Evolutionary conservation across 2,888 invertebrate species (phyloP).

Genomic region (Pyrrhia umbra): DNA sequence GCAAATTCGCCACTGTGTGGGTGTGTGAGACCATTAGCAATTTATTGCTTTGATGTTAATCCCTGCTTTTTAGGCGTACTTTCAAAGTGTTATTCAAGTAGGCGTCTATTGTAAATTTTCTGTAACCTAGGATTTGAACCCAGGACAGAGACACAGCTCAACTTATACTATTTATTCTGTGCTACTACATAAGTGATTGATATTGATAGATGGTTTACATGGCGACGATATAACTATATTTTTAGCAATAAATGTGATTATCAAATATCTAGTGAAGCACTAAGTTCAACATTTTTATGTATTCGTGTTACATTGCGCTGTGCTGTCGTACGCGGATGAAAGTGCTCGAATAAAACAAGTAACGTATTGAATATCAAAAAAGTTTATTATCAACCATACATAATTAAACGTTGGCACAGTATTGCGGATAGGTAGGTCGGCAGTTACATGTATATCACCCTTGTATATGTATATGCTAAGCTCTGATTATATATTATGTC

Average conservation of each 20-base stretch:
- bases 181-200: no score
- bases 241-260: slow-evolving; percentile 8
- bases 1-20: no score
- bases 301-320: background rate
- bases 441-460: slow-evolving; percentile 66
- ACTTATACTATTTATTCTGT: no score
- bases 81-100: no score
- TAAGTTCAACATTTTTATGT: slow-evolving; percentile 14
- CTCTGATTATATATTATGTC: slow-evolving; percentile 62
- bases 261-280: slow-evolving; percentile 26
- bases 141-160: no score
- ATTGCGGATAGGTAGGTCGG: slow-evolving; percentile 75
- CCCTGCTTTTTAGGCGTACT: no score
- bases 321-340: slow-evolving; percentile 36
- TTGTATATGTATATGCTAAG: slow-evolving; percentile 65
- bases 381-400: slow-evolving; percentile 85
- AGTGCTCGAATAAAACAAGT: slow-evolving; percentile 68
- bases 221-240: no score
- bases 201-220: no score
- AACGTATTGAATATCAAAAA: slow-evolving; percentile 79
- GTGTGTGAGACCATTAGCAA: no score
- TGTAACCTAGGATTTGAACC: no score
- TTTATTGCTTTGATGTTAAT: no score
- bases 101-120: no score
- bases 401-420: slow-evolving; percentile 84